Base-by-base conservation (phyloP, 2,113 vertebrate genomes). In the Cryptotis parvus region DNA sequence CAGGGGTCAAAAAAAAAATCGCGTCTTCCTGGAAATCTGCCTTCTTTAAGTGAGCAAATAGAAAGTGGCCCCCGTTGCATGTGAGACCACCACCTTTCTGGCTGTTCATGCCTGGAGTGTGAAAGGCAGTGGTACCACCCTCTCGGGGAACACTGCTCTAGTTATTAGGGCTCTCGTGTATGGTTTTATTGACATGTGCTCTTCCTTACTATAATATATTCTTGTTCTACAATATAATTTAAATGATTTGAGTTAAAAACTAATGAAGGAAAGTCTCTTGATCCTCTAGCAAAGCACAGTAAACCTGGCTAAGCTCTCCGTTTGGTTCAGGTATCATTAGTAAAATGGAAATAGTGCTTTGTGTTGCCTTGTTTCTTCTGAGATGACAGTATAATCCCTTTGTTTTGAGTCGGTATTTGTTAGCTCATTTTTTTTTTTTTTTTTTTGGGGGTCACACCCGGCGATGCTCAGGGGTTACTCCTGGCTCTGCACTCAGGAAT, bases 141-240 rank as follows among this genome's bases (percentile, higher is more conserved):
- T 22, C 14, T 94, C 86, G 78, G 39, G 76, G 66, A 70, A 15
- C 66, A 26, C 45, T 91, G n/a, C 0, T 77, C 27, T 61, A 82
- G 15, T 89, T 81, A 75, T 66, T 90, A 18, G 79, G 43, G 63
- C 52, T 81, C 68, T 89, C 49, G 2, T 81, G 31, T 41, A 55
- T 80, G 31, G 10, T 82, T 94, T n/a, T 92, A 85, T 78, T 78
- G 37, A 84, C 41, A 73, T 91, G 5, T 89, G 35, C 49, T 91
- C 41, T 49, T 61, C 27, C 22, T 58, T 89, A 35, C 39, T 87
- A 22, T 81, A 61, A 84, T 69, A 15, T 58, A 89, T 9, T 22
- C 93, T 73, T 87, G 78, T 85, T 84, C 29, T 84, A 31, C 14
- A 69, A 1, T 58, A 63, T 49, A 78, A 82, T 68, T 78, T 85